These are phyloP conservation scores for Sminthopsis crassicaudata DNA, from an alignment of 2,113 vertebrate species.

Conservation along the genomic window DNA sequence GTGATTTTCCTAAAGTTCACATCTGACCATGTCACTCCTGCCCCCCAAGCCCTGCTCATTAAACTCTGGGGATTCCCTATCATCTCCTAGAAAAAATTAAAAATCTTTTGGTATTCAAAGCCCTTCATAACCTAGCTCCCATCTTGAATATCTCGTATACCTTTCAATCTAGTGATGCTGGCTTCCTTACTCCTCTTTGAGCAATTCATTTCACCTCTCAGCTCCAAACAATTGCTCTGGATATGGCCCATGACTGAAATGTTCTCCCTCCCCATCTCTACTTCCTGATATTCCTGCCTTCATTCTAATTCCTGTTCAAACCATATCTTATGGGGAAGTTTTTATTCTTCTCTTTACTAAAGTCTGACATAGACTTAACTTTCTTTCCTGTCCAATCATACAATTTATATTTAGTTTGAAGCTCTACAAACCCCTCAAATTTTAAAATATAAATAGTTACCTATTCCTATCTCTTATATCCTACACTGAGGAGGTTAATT, in stretches of 20 bases:
- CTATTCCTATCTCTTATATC: neutral
- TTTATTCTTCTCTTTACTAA: neutral
- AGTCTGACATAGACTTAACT: neutral
- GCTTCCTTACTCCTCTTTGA: neutral
- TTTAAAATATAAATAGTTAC: neutral
- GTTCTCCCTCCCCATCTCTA: neutral
- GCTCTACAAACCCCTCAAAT: neutral
- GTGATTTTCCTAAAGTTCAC: neutral
- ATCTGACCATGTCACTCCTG: neutral
- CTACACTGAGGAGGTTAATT: neutral
- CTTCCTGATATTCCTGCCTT: neutral
- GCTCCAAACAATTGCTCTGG: neutral
- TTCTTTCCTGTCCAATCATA: neutral
- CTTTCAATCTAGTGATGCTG: neutral
- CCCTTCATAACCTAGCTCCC: neutral
- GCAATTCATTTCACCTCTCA: neutral
- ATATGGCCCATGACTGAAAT: neutral
- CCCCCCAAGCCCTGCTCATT: neutral
- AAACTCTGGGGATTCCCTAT: neutral
- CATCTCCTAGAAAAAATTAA: neutral
- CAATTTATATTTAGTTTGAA: neutral
- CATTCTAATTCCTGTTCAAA: neutral
- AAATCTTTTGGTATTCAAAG: neutral
- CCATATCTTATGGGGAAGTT: neutral
- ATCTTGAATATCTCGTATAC: neutral